phyloP scores from a whole-genome alignment of 2,113 vertebrate genomes.

The Noctilio leporinus region DNA sequence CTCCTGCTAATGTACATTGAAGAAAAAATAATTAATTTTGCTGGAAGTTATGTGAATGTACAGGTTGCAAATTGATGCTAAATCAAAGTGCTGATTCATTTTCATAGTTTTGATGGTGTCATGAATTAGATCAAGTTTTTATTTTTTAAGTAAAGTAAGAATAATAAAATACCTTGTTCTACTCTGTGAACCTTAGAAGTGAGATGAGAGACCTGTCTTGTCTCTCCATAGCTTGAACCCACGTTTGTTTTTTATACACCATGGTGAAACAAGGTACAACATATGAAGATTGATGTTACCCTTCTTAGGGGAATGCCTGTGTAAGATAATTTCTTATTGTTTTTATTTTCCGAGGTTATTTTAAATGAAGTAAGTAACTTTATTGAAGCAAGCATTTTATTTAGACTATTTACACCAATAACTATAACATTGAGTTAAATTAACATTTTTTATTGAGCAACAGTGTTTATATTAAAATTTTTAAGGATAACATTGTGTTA shows the following conservation, averaged over 20 bases:
- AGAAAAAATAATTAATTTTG: constrained; percentile 53
- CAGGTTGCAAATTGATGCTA: not conserved
- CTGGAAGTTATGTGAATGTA: constrained; percentile 25
- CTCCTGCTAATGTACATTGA: constrained; percentile 14
- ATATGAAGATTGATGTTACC: not conserved
- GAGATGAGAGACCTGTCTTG: rapidly evolving
- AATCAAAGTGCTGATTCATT: constrained; percentile 31
- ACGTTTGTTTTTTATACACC: not conserved
- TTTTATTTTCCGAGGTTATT: not conserved
- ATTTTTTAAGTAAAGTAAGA: constrained; percentile 29
- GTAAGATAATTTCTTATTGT: not conserved
- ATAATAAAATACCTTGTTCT: not conserved
- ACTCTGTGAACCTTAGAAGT: not conserved
- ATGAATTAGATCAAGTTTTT: constrained; percentile 7
- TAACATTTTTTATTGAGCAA: not conserved
- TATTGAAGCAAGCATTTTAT: not conserved
- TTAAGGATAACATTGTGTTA: not conserved
- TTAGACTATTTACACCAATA: not conserved
- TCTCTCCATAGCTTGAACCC: not conserved
- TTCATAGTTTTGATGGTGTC: constrained; percentile 34
- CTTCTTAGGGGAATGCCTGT: not conserved
- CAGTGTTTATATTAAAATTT: not conserved
- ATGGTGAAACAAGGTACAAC: not conserved
- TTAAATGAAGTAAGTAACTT: not conserved
- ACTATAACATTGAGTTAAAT: not conserved